Conservation (phyloP, 2,797 vertebrate species). For the Schizopygopsis pylzovi region DNA sequence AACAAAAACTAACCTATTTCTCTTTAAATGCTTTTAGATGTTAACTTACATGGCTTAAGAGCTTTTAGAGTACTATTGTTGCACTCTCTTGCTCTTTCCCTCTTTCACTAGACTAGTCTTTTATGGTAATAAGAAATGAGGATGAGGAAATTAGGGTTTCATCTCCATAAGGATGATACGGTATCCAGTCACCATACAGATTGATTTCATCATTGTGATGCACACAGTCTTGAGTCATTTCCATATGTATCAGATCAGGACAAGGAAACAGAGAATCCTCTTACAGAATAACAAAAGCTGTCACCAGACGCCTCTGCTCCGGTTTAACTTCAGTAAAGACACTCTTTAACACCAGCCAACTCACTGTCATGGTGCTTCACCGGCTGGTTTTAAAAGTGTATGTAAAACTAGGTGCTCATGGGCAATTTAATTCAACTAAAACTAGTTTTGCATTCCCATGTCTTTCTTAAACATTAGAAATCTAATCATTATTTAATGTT, state of each 20-base stretch:
- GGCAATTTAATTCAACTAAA: neutral
- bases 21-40: conserved; percentile 7
- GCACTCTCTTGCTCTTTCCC: neutral
- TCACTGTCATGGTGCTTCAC: conserved; percentile 25
- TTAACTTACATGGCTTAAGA: neutral
- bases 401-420: neutral
- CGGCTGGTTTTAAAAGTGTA: neutral
- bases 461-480: neutral
- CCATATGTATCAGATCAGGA: conserved; percentile 46
- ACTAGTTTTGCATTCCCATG: neutral
- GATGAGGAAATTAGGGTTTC: neutral
- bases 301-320: conserved; percentile 36
- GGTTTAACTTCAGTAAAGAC: conserved; percentile 18
- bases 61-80: neutral
- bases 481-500: neutral
- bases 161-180: neutral
- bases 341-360: conserved; percentile 18
- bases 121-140: neutral
- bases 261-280: conserved; percentile 33
- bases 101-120: neutral
- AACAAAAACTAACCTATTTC: neutral
- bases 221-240: conserved; percentile 39
- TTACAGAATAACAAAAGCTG: conserved; percentile 57
- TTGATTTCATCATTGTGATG: conserved; percentile 45
- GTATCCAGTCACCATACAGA: conserved; percentile 47